Percentiles rank a stretch among this genome's conserved stretches.
Conservation (phyloP, 2,797 vertebrate species). For the Gallirallus australis region DNA sequence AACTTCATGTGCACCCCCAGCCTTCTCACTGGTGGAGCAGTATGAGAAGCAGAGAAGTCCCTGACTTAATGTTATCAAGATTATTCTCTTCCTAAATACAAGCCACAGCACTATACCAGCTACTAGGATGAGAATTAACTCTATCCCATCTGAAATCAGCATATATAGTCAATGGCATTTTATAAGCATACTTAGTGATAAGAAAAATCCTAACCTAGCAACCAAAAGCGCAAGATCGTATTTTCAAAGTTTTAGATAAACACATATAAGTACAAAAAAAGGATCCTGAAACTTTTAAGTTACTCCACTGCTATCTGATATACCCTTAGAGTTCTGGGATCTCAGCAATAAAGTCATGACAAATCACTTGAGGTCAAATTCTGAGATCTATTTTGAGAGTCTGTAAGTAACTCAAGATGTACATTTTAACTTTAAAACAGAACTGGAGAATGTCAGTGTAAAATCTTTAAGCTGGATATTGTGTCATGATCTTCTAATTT, state of each 20-base stretch:
- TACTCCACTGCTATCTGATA: background rate
- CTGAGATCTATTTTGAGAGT: background rate
- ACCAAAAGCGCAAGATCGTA: background rate
- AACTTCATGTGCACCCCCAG: no score
- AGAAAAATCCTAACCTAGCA: background rate
- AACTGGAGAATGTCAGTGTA: background rate
- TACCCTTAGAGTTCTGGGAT: background rate
- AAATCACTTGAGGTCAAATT: background rate
- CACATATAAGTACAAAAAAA: background rate
- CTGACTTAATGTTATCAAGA: no score
- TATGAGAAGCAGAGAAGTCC: no score
- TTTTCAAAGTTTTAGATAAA: background rate
- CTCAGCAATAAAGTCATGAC: background rate
- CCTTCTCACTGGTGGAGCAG: no score
- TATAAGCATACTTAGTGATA: background rate
- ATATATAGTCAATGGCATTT: background rate
- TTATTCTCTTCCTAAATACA: no score
- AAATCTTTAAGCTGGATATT: background rate
- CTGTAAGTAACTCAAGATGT: background rate
- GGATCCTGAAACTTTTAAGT: background rate
- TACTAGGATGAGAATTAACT: no score
- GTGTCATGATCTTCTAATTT: background rate
- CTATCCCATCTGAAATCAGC: no score
- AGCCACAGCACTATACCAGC: no score
- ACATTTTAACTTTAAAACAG: background rate